Percentiles rank a stretch among this genome's conserved stretches.
Evolutionary conservation across 2,888 invertebrate species (phyloP).

Genomic region (Melangyna quadrimaculata): DNA sequence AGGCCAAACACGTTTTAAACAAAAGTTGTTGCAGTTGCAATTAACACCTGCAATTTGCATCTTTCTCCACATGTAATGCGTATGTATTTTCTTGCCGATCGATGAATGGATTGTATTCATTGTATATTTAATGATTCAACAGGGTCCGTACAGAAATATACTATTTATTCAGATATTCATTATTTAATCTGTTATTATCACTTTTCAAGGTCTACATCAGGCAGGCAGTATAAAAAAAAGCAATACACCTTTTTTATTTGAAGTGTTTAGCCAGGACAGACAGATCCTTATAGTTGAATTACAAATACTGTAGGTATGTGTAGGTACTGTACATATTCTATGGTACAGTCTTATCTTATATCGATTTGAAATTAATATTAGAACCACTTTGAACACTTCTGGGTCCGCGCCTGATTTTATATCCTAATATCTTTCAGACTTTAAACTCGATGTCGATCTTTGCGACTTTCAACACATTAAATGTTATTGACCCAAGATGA

Average conservation of each 20-base stretch:
- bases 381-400: not conserved
- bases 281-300: no score
- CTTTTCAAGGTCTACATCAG: not conserved
- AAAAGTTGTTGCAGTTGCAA: conserved; percentile 4
- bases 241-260: not conserved
- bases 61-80: not conserved
- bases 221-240: not conserved
- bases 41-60: conserved; percentile 22
- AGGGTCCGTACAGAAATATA: not conserved
- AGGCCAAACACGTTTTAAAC: conserved; percentile 14
- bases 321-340: no score
- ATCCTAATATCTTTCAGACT: not conserved
- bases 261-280: no score
- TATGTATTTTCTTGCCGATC: not conserved
- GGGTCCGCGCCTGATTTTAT: not conserved
- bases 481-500: conserved; percentile 6
- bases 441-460: not conserved
- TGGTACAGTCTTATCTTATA: not conserved
- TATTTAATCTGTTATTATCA: not conserved
- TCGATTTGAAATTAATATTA: not conserved
- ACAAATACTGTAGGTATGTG: no score
- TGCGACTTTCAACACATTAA: not conserved
- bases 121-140: not conserved
- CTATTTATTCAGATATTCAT: not conserved
- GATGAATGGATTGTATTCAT: conserved; percentile 9